Evolutionary conservation across 1,140 invertebrate genomes (phyloP).

Genomic region (Leptopilina boulardi): DNA sequence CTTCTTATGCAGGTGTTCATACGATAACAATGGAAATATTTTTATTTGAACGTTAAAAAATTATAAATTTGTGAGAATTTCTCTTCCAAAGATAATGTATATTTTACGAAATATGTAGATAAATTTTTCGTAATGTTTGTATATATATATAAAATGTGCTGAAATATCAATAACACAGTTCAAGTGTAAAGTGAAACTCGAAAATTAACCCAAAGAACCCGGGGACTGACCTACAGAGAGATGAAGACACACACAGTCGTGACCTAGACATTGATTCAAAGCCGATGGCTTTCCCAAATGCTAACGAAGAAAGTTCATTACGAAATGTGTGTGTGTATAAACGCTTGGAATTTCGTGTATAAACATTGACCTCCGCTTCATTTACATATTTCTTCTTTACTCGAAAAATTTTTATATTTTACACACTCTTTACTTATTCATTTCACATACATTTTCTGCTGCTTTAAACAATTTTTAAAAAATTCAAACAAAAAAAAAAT

Average conservation of each 20-base stretch:
- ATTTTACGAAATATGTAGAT: background rate
- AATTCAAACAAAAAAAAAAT: background rate
- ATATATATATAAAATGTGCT: too few species aligned
- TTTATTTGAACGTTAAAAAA: constrained; percentile 47
- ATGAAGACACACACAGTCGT: constrained; percentile 47
- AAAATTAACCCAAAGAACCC: constrained; percentile 41
- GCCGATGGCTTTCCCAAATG: constrained; percentile 63
- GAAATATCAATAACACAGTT: constrained; percentile 51
- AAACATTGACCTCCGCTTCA: background rate
- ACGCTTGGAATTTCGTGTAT: constrained; percentile 31
- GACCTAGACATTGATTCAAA: constrained; percentile 64
- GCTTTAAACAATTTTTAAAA: background rate
- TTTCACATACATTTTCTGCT: background rate
- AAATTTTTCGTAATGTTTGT: background rate
- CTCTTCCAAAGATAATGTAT: background rate
- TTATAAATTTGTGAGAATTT: constrained; percentile 56
- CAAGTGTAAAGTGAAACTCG: constrained; percentile 62
- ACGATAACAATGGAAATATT: background rate
- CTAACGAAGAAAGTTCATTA: constrained; percentile 65
- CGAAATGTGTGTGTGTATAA: constrained; percentile 49
- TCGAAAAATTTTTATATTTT: background rate
- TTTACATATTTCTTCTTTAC: background rate
- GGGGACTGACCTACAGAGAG: constrained; percentile 40
- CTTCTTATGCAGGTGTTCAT: background rate
- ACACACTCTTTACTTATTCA: background rate